phyloP scores from a whole-genome alignment of 2,797 vertebrate species.

The Phylloscopus collybita region DNA sequence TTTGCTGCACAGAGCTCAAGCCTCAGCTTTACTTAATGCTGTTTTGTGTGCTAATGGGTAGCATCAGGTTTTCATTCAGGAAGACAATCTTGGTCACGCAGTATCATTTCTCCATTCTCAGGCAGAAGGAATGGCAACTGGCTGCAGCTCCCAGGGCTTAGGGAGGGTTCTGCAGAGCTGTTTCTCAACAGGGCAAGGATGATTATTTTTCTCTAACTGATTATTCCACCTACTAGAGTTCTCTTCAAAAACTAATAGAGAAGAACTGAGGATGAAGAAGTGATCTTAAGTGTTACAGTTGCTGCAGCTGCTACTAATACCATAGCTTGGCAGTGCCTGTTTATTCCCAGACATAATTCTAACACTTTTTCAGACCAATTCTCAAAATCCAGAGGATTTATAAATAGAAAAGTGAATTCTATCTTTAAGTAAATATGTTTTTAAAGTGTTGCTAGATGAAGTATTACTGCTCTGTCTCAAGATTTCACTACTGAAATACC shows the following conservation, averaged over 20 bases:
- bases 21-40: background rate
- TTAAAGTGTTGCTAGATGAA: background rate
- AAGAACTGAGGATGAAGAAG: background rate
- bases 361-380: background rate
- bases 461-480: background rate
- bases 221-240: slow-evolving; percentile 10
- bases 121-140: slow-evolving; percentile 14
- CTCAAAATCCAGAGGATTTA: background rate
- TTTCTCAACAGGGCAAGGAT: background rate
- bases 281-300: background rate
- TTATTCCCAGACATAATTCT: background rate
- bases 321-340: background rate
- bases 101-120: background rate
- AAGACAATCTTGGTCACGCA: background rate
- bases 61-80: slow-evolving; percentile 9
- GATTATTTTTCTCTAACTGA: background rate
- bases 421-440: background rate
- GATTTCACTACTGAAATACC: background rate
- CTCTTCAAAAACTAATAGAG: background rate
- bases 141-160: background rate
- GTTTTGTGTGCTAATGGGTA: background rate
- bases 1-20: background rate
- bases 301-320: background rate
- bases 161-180: background rate
- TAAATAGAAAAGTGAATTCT: background rate